These are phyloP conservation scores for Scomber japonicus DNA, from an alignment of 2,113 vertebrate genomes.

Conservation along the genomic window DNA sequence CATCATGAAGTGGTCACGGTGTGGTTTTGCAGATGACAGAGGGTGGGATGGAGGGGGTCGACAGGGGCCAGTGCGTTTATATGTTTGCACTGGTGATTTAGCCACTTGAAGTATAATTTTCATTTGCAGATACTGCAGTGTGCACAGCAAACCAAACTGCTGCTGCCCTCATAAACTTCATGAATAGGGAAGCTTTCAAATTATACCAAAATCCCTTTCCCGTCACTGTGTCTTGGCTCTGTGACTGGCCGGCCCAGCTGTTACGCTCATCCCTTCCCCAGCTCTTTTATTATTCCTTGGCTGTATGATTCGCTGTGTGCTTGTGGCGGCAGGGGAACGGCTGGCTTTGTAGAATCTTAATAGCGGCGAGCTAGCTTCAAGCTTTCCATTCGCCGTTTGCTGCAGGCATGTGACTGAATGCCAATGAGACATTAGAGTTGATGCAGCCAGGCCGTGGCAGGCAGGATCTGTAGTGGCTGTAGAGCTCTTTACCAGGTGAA, in stretches of 20 bases:
- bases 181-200: conserved; percentile 30
- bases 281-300: conserved; percentile 76
- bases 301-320: conserved; percentile 69
- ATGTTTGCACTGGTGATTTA: conserved; percentile 50
- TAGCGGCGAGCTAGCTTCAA: conserved; percentile 64
- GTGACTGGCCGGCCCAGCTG: conserved; percentile 59
- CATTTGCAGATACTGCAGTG: conserved; percentile 33
- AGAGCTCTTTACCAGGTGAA: conserved; percentile 64
- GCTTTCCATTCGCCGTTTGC: conserved; percentile 59
- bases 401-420: conserved; percentile 75
- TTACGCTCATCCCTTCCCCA: conserved; percentile 49
- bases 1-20: conserved; percentile 64
- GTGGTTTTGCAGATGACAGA: conserved; percentile 54
- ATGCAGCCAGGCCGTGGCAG: conserved; percentile 40
- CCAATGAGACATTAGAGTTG: conserved; percentile 77
- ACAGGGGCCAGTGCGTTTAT: conserved; percentile 30
- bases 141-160: conserved; percentile 16
- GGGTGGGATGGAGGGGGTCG: conserved; percentile 31
- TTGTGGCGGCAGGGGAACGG: conserved; percentile 71
- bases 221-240: conserved; percentile 43
- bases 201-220: conserved; percentile 38
- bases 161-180: conserved; percentile 35
- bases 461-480: conserved; percentile 46
- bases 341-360: conserved; percentile 82
- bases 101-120: conserved; percentile 42